Evolutionary conservation across 2,113 vertebrate species (phyloP), one percentile per base, ranked within the genome.

Genomic region (Lepus timidus): DNA sequence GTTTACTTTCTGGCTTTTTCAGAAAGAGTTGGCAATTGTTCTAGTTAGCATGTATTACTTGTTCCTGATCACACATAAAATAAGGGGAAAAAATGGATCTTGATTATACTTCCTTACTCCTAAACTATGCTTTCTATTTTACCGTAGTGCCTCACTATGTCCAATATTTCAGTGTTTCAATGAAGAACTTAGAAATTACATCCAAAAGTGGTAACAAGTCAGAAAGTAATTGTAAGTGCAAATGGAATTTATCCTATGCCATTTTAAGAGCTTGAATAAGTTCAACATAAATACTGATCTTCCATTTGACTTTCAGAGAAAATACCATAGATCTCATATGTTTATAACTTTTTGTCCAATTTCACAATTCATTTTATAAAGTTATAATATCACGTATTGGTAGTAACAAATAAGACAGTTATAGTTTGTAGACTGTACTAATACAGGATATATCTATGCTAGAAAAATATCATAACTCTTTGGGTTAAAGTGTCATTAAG

Each of bases 281-380:
- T 74, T 93, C 49, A 88, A 49, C 1, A 33, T 73, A 85, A 74
- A 13, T 58, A 51, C 9, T 13, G 3, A 73, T 9, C 29, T 91
- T 73, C 19, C 33, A 20, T 71, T 64, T 91, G n/a, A 90, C 88
- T 33, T 87, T 67, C 16, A 81, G 80, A 0, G 1, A 95, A 94
- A 97, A 92, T 78, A 6, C 62, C 96, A 94, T 29, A 96, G 90
- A 52, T 95, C 12, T 51, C 76, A 94, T 51, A 94, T 96, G 94
- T 97, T 91, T 71, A 94, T 98, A 88, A 97, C 93, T 96, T 97
- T 97, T 96, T 97, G 97, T 96, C 80, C 89, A 92, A 94, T 91
- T 11, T 96, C 97, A 97, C 96, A 98, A 97, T 97, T 97, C 97
- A 98, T 96, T 97, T 91, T 96, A 96, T 91, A 94, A 98, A 97